Evolutionary conservation across 2,888 invertebrate species (phyloP), one percentile per base, ranked within the genome.

Genomic region (Pollenia labialis): DNA sequence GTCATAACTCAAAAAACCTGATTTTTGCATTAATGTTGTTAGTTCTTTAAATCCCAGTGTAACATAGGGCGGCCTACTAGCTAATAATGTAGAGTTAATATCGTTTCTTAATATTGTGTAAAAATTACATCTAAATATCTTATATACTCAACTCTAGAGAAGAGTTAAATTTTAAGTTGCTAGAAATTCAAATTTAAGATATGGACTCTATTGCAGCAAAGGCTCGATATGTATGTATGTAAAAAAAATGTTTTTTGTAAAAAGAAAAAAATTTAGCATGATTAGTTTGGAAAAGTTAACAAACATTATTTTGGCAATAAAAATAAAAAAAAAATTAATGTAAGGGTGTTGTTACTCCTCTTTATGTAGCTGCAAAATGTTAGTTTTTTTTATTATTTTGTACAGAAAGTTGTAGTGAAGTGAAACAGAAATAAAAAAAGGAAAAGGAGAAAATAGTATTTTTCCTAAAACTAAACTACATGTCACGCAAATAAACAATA

Each of bases 401-500:
- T 54, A 40, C 14, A 14, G 48, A 48, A 48, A 48, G 10, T 32
- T 32, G 32, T 32, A 32, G 32, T 23, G 23, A 23, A 6, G 32
- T 32, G 32, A 32, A 6, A 32, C 32, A 6, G 32, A 32, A 32
- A 32, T 0, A 32, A 32, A 6, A 6, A 8, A 2, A 14, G 9
- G 14, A 9, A 48, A n/a, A n/a, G 18, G 14, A 48, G 58, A 32
- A 32, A 32, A 32, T 54, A 23, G 42, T n/a, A 44, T 52, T 48
- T 71, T 75, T 74, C 40, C 40, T 72, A 64, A 64, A 40, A 40
- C 48, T 56, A 77, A 77, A 77, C 71, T 77, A 60, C 75, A 23
- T 77, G 76, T 71, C 77, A 64, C 72, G 77, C 71, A 56, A 83
- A 18, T 46, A 64, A 75, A 72, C n/a, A 75, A 60, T 72, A 66